These are phyloP conservation scores for Cairina moschata DNA, from an alignment of 2,113 vertebrate genomes.

Conservation along the genomic window DNA sequence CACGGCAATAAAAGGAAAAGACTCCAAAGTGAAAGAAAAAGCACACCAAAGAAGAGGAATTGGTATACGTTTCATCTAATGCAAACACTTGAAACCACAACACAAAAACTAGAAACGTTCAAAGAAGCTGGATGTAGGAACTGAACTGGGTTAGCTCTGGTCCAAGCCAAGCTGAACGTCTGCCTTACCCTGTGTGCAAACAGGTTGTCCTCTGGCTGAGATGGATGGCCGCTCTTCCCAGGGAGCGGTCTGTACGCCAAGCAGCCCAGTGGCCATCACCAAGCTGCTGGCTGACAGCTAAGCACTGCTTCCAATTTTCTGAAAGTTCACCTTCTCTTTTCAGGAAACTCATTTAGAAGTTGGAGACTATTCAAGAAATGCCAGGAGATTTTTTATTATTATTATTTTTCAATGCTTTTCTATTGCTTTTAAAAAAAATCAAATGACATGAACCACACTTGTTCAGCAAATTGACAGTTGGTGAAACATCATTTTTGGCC, in stretches of 20 bases:
- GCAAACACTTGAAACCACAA: slow-evolving; percentile 38
- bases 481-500: not conserved
- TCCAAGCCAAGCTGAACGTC: not conserved
- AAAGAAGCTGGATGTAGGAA: not conserved
- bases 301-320: not conserved
- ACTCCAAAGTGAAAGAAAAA: not conserved
- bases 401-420: not conserved
- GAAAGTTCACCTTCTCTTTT: not conserved
- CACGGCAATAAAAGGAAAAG: not conserved
- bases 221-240: not conserved
- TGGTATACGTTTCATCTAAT: not conserved
- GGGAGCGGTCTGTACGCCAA: not conserved
- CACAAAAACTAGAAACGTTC: not conserved
- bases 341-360: not conserved
- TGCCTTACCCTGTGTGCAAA: not conserved
- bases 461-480: not conserved
- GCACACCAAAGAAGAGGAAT: not conserved
- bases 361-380: not conserved
- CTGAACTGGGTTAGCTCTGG: not conserved
- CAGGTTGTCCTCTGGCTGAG: not conserved
- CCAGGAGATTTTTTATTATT: not conserved
- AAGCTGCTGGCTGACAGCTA: not conserved
- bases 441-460: not conserved
- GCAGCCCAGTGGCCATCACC: not conserved
- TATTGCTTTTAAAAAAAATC: not conserved